Base-by-base conservation (phyloP, 2,113 vertebrate species). In the Rhombomys opimus region DNA sequence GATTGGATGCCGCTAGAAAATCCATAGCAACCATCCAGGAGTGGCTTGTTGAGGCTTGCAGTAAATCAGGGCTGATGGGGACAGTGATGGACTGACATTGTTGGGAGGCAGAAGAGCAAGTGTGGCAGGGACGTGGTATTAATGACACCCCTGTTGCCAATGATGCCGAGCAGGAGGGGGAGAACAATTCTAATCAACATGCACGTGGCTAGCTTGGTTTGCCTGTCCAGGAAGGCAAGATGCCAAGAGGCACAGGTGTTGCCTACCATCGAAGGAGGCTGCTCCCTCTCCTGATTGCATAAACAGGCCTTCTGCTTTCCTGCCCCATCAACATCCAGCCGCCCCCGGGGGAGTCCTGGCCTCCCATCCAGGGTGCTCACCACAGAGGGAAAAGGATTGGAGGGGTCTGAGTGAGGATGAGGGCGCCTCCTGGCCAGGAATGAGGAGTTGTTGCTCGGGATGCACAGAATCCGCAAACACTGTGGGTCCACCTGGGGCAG, bases 161-260 rank as follows among this genome's bases (percentile, higher is more conserved):
- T 50, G 4, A 5, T 35, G 25, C 41, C 38, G 46, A n/a, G 61
- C 35, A 35, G 72, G 22, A 8, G 9, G 72, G 57, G 7, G 50
- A 93, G 70, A 76, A 84, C 54, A 95, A 72, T 73, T 54, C 90
- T 92, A 96, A 96, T 96, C 97, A 97, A 67, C 70, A 82, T 68
- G 86, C 97, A 0, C 93, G 35, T 78, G 61, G 30, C 95, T 94
- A 18, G 0, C 86, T 91, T 30, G 73, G 8, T 88, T 35, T 91
- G 75, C 96, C 93, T 93, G 96, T 95, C 88, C 95, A 96, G 35
- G 32, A 70, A 97, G 98, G 98, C 97, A 97, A 52, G 0, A 23
- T 95, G 97, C 98, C 97, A 98, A 96, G 91, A 95, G 97, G 96
- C 97, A 95, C 98, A 98, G 98, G 98, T 98, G 97, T 91, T 97